Evolutionary conservation across 2,888 invertebrate genomes (phyloP), one percentile per base, ranked within the genome.

Genomic region (Flabesymbios commensalis): DNA sequence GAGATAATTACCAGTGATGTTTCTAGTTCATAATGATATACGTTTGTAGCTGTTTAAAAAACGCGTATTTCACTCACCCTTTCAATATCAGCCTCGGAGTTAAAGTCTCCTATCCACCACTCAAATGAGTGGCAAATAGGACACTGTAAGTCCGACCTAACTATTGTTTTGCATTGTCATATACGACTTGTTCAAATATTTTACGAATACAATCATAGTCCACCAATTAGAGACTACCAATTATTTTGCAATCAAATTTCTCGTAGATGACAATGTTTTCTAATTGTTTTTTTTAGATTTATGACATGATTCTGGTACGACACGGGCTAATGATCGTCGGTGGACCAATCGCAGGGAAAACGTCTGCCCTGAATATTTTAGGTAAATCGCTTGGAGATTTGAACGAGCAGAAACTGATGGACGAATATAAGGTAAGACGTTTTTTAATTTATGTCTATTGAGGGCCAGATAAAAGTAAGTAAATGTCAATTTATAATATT

Each of bases 321-420:
- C 82, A 82, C 64, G 82, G 82, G 28, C 73, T 82, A 57, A 82
- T 82, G 80, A 77, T 82, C 43, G 81, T 82, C 10, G 82, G 82
- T 3, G 80, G 79, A 56, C 77, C 80, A 2, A 71, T 81, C 1
- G 80, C 75, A n/a, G 82, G 82, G 5, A 82, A 82, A 65, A 78
- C 79, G 0, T 74, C 72, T 4, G 78, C 81, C 3, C 75, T 76
- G 61, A 74, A 74, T 41, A 73, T 72, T 1, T 67, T 82, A 42
- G 74, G 76, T 7, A 73, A 69, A 3, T 67, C 79, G 1, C 70
- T 81, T 2, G 72, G 71, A 3, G 72, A 75, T 43, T 72, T 81
- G 2, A 65, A 75, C 57, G 59, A 67, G 10, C 63, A 72, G 42
- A 70, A 69, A 14, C 67, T 75, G 5, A 79, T 80, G 79, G 79